Percentiles rank a stretch among this genome's conserved stretches.
Evolutionary conservation across 2,888 invertebrate species (phyloP).

Genomic region (Leptarthrus brevirostris): DNA sequence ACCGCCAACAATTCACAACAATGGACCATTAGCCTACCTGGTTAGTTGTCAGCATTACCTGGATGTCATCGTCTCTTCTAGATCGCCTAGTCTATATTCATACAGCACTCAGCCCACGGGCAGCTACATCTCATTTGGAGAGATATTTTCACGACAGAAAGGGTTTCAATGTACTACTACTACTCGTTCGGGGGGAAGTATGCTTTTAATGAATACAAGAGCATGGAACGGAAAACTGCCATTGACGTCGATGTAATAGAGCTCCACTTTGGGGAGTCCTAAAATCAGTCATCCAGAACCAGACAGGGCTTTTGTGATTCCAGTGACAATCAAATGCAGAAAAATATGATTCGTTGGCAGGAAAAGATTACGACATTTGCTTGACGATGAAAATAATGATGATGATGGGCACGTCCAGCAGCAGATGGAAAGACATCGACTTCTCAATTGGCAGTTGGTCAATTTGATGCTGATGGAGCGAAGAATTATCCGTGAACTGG

Average conservation of each 20-base stretch:
- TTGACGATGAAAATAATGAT: slow-evolving; percentile 2
- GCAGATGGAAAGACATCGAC: not conserved
- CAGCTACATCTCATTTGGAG: not conserved
- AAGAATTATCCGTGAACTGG: not conserved
- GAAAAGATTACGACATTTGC: not conserved
- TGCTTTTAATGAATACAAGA: too few species aligned
- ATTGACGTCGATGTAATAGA: not conserved
- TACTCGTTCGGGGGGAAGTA: too few species aligned
- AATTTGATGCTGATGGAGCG: not conserved
- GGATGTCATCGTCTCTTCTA: slow-evolving; percentile 40
- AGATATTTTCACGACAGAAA: not conserved
- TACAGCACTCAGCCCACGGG: slow-evolving; percentile 19
- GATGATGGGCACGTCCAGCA: slow-evolving; percentile 11
- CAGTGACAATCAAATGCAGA: slow-evolving; percentile 3
- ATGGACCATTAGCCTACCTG: slow-evolving; percentile 44
- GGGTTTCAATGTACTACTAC: slow-evolving; percentile 23
- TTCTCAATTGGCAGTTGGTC: not conserved
- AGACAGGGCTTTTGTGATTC: not conserved
- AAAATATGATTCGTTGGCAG: not conserved
- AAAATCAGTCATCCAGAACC: not conserved
- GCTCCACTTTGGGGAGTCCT: not conserved
- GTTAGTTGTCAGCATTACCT: slow-evolving; percentile 10
- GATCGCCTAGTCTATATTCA: slow-evolving; percentile 13
- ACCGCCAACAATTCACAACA: slow-evolving; percentile 43
- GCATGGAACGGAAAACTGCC: not conserved